A percentile compares a stretch with the other conserved stretches of the same genome.
These are phyloP conservation scores for Characodon lateralis DNA, from an alignment of 2,797 vertebrate species.

Conservation along the genomic window DNA sequence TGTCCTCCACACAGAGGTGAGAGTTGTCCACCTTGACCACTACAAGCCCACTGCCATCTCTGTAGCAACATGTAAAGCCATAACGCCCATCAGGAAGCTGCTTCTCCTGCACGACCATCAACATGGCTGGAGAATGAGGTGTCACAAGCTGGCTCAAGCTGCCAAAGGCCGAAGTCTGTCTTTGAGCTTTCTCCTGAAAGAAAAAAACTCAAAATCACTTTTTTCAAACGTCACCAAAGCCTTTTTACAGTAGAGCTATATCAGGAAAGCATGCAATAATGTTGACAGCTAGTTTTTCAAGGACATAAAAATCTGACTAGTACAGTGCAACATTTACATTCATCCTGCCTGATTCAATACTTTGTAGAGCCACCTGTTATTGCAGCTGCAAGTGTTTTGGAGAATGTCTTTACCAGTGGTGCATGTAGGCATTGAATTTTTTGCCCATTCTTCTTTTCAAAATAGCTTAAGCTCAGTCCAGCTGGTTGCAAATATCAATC, in stretches of 20 bases:
- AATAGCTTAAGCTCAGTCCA: not conserved
- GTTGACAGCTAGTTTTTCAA: not conserved
- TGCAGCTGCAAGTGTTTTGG: not conserved
- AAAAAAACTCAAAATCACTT: not conserved
- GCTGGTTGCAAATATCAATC: not conserved
- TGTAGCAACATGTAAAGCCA: slow-evolving; percentile 61
- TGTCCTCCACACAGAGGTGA: slow-evolving; percentile 74
- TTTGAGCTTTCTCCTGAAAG: slow-evolving; percentile 65
- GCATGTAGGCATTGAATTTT: not conserved
- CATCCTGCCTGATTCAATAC: not conserved
- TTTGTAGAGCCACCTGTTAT: not conserved
- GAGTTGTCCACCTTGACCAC: slow-evolving; percentile 64
- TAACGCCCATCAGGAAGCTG: slow-evolving; percentile 61
- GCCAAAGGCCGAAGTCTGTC: slow-evolving; percentile 42
- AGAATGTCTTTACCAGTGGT: not conserved
- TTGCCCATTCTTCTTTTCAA: not conserved
- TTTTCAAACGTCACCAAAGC: not conserved
- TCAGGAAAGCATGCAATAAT: not conserved
- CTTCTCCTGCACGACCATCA: slow-evolving; percentile 73
- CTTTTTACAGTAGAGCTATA: not conserved
- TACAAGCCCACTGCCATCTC: slow-evolving; percentile 66
- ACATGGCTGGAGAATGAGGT: slow-evolving; percentile 71
- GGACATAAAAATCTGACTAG: not conserved
- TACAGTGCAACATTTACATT: not conserved
- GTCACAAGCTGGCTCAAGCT: slow-evolving; percentile 79